Evolutionary conservation across 2,888 invertebrate genomes (phyloP).

Genomic region (Pachymerium ferrugineum): DNA sequence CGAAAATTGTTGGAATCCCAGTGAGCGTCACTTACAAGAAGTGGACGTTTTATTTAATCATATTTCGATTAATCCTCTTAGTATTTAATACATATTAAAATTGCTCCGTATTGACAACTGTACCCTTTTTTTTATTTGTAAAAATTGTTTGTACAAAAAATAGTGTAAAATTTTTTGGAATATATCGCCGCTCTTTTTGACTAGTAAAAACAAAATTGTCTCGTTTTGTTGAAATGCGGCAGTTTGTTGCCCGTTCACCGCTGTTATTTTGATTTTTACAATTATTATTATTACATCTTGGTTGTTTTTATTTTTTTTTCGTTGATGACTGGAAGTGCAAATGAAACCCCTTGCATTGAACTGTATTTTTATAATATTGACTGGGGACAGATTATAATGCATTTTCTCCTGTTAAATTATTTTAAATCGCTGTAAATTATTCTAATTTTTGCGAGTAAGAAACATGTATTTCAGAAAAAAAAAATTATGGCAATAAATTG

Average conservation of each 20-base stretch:
- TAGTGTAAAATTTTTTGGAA: background rate
- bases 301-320: too few relatives aligned
- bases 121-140: too few relatives aligned
- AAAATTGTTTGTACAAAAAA: background rate
- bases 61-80: too few relatives aligned
- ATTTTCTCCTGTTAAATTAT: background rate
- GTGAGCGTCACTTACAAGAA: too few relatives aligned
- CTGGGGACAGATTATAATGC: background rate
- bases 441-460: slow-evolving; percentile 1
- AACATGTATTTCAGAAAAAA: background rate
- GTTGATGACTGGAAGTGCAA: too few relatives aligned
- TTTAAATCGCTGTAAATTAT: slow-evolving; percentile 6
- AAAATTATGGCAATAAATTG: slow-evolving; percentile 20
- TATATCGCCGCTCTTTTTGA: background rate
- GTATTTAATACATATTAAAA: too few relatives aligned
- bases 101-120: too few relatives aligned
- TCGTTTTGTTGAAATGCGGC: background rate
- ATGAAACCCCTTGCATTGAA: background rate
- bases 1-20: too few relatives aligned
- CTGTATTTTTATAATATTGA: background rate
- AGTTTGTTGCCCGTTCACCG: background rate
- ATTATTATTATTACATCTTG: too few relatives aligned
- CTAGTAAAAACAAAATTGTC: background rate
- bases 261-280: too few relatives aligned
- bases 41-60: too few relatives aligned